Evolutionary conservation across 1,140 invertebrate genomes (phyloP).

Genomic region (Pissodes strobi): DNA sequence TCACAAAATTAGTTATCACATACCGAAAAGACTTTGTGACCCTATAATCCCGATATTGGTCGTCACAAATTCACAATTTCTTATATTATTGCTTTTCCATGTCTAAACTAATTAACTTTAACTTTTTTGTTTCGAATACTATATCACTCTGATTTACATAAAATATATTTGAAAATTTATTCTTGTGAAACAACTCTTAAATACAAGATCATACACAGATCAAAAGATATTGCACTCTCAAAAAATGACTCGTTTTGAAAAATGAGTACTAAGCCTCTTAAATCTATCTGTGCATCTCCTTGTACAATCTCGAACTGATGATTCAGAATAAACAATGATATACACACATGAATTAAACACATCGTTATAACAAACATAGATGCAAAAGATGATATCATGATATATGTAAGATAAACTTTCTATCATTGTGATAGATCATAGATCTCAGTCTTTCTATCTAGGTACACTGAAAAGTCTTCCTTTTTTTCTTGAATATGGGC

Average conservation of each 20-base stretch:
- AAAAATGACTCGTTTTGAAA: too few relatives aligned
- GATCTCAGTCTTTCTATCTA: constrained; percentile 31
- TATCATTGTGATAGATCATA: constrained; percentile 32
- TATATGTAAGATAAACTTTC: constrained; percentile 15
- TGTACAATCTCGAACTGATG: neutral
- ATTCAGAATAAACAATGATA: constrained; percentile 14
- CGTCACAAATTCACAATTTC: constrained; percentile 21
- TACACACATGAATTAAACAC: too few relatives aligned
- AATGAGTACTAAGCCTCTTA: neutral
- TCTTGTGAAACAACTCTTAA: too few relatives aligned
- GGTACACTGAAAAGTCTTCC: constrained; percentile 26
- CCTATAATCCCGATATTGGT: constrained; percentile 28
- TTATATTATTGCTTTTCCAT: constrained; percentile 14
- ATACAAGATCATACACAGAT: neutral
- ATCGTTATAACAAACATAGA: constrained; percentile 23
- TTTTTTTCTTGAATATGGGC: neutral
- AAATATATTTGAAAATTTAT: constrained; percentile 15
- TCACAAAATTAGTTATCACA: constrained; percentile 23
- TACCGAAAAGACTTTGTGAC: constrained; percentile 15
- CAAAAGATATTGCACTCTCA: too few relatives aligned
- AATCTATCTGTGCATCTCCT: neutral
- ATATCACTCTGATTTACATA: constrained; percentile 8
- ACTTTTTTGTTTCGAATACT: constrained; percentile 14
- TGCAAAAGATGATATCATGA: constrained; percentile 22
- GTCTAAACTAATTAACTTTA: constrained; percentile 5